Evolutionary conservation across 2,797 vertebrate species (phyloP).

Genomic region (Protonibea diacanthus): DNA sequence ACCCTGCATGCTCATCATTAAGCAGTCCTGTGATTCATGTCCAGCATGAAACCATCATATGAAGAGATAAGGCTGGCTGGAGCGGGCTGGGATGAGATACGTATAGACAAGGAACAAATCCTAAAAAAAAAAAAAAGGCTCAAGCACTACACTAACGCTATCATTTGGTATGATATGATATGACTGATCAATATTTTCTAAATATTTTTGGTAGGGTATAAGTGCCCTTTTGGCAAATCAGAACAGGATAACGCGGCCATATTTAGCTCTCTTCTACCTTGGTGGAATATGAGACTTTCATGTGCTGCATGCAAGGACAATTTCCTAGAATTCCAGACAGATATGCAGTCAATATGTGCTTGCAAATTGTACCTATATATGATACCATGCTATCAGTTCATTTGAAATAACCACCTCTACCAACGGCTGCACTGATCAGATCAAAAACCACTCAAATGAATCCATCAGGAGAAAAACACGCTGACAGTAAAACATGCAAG

Average conservation of each 20-base stretch:
- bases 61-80: slow-evolving; percentile 56
- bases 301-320: background rate
- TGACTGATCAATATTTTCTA: slow-evolving; percentile 11
- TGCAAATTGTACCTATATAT: slow-evolving; percentile 15
- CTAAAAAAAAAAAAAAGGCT: background rate
- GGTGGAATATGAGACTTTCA: background rate
- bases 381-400: slow-evolving; percentile 40
- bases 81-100: slow-evolving; percentile 14
- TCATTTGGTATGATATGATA: background rate
- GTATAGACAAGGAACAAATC: background rate
- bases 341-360: slow-evolving; percentile 4
- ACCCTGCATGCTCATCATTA: slow-evolving; percentile 80
- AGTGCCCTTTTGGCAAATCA: background rate
- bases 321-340: slow-evolving; percentile 28
- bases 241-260: background rate
- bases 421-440: slow-evolving; percentile 42
- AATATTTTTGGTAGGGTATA: background rate
- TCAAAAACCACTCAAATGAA: slow-evolving; percentile 50
- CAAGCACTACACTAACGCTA: background rate
- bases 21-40: slow-evolving; percentile 74
- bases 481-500: slow-evolving; percentile 65
- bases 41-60: slow-evolving; percentile 65
- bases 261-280: background rate
- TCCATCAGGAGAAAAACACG: slow-evolving; percentile 39
- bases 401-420: slow-evolving; percentile 47